Base-by-base conservation (phyloP, 2,113 vertebrate genomes). In the Proterorhinus semilunaris region DNA sequence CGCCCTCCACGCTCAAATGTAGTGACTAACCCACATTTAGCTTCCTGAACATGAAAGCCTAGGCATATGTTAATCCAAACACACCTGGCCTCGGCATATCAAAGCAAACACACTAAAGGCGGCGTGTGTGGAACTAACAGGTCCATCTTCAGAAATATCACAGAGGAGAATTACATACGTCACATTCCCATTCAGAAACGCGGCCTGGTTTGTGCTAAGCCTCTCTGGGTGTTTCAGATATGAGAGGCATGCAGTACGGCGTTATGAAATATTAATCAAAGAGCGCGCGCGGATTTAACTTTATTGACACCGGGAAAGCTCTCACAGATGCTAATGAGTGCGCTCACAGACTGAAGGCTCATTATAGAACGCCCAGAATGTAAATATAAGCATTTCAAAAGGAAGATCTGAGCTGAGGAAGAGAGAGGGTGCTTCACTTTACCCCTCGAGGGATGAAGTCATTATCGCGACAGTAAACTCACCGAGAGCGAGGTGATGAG, bases 401-500 rank as follows among this genome's bases (percentile, higher is more conserved):
- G 27, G 27, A 36, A 36, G 27, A 36, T 3, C 27, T 36, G 27
- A 36, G 27, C 4, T 36, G 27, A 21, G 21, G 21, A 36, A 36
- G 27, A 36, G 27, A 36, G 27, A 36, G 27, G 27, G 27, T 36
- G 27, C 27, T 36, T 36, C 27, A 36, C 4, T 36, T 36, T 36
- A 36, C 27, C 27, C 27, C 2, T 36, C 27, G 27, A 36, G 27
- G 0, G 27, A 36, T 36, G 4, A 3, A 36, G 27, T 36, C 27
- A 36, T 36, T 36, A 36, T 36, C 27, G 27, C 27, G 27, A 21
- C 21, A 21, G 27, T 36, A 58, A 58, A 84, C 90, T 92, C 74
- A 94, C 92, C 13, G 48, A 10, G 10, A 90, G 82, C 0, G 65
- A 85, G 10, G 79, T 62, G 53, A 92, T 84, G 59, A 93, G 81